A percentile compares a stretch with the other conserved stretches of the same genome.
phyloP scores from a whole-genome alignment of 53 echinoderm and acorn worm genomes.

The Glandiceps talaboti region DNA sequence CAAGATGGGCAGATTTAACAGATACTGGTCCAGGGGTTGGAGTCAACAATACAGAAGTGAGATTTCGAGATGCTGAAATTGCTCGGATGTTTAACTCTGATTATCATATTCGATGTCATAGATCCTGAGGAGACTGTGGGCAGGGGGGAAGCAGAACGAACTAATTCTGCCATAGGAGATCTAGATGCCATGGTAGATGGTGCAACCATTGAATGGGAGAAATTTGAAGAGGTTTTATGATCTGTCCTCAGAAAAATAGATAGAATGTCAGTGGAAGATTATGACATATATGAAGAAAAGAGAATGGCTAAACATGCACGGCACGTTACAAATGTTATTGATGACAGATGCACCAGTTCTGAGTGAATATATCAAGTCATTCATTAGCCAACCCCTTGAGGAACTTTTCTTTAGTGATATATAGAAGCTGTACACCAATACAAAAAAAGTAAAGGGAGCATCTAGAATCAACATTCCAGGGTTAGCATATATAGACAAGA shows the following conservation, averaged over 20 bases:
- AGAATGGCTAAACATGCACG: conserved; percentile 9
- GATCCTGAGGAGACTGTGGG: conserved; percentile 12
- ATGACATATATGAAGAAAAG: conserved; percentile 4
- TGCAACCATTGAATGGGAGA: conserved; percentile 18
- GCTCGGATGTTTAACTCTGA: conserved; percentile 9
- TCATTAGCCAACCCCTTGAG: background rate
- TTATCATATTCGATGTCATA: conserved; percentile 10
- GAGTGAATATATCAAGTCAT: conserved; percentile 5
- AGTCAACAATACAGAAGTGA: conserved; percentile 5
- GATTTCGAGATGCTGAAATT: conserved; percentile 14
- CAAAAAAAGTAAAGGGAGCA: background rate
- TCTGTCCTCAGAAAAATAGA: background rate
- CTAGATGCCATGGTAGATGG: conserved; percentile 17
- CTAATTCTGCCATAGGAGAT: conserved; percentile 11
- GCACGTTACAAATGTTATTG: conserved; percentile 3
- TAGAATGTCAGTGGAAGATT: conserved; percentile 5
- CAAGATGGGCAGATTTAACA: conserved; percentile 16
- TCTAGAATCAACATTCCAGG: background rate
- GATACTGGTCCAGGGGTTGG: conserved; percentile 21
- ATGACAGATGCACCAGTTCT: conserved; percentile 7
- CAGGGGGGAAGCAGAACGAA: conserved; percentile 13
- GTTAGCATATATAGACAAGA: conserved; percentile 2
- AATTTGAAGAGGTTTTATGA: background rate
- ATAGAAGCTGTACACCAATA: background rate
- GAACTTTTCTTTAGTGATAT: background rate